Base-by-base conservation (phyloP, 2,888 invertebrate genomes). In the Drosophila flavopinicola region DNA sequence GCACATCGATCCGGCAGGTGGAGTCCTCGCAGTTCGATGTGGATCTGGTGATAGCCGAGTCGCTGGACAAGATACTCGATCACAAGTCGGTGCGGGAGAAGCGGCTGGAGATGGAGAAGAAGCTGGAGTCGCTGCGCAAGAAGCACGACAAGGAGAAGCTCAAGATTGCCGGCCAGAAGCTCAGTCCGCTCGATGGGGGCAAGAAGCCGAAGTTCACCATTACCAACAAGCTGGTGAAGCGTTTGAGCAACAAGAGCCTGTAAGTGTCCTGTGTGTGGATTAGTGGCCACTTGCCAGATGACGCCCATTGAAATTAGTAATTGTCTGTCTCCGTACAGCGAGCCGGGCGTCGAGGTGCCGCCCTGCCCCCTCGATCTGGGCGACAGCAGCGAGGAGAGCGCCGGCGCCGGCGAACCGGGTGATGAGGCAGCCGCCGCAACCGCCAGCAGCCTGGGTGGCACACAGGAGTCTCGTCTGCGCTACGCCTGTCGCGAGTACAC, bases 31-130 rank as follows among this genome's bases (percentile, higher is more conserved):
- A 90, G 49, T 89, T 90, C 38, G 91, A 91, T 71, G 86, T 90
- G 11, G 90, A 90, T 11, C 82, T 85, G 3, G 93, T 96, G n/a
- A 90, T 93, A 1, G 95, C 96, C 0, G 97, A 97, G 83, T 93
- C 95, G 0, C 90, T 98, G 42, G 96, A 96, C 13, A 94, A 95
- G 74, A 93, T 98, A 15, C 93, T 96, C 86, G 95, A 95, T 4
- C 94, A 95, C 88, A 98, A 98, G 91, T 89, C 94, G 35, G 96
- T 97, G 10, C 94, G 94, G 53, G 97, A 98, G 84, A 96, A 97
- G 88, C 93, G 95, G 37, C 88, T 93, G 0, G 98, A 98, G 90
- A 91, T 98, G 73, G 96, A 97, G 53, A 96, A 97, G 88, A 98
- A 98, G 88, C 90, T 98, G 54, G 97, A 98, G 79, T 93, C 94